phyloP scores from a whole-genome alignment of 2,113 vertebrate genomes.

The Orientallactaga bullata region DNA sequence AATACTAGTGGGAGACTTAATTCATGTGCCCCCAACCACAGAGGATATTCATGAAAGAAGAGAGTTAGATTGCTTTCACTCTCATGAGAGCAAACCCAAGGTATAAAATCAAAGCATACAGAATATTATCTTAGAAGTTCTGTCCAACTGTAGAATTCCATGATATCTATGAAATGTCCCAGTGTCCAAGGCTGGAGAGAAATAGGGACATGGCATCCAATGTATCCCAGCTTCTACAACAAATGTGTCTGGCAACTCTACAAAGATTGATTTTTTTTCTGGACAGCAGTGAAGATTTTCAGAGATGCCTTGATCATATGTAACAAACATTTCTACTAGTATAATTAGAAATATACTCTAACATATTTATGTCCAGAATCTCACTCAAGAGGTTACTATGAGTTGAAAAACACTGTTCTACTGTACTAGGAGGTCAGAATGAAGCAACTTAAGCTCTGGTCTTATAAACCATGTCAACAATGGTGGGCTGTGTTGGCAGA shows the following conservation, averaged over 20 bases:
- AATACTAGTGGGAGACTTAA: conserved; percentile 1
- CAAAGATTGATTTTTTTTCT: conserved; percentile 9
- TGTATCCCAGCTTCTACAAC: not conserved
- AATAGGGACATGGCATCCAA: not conserved
- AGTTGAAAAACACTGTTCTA: not conserved
- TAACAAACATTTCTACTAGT: conserved; percentile 6
- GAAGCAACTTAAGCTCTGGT: conserved; percentile 9
- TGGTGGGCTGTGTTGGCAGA: not conserved
- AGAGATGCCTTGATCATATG: not conserved
- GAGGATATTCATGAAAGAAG: not conserved
- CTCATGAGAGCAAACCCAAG: not conserved
- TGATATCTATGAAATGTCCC: not conserved
- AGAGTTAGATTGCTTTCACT: not conserved
- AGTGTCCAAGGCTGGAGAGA: not conserved
- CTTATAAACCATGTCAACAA: conserved; percentile 35
- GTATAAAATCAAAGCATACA: not conserved
- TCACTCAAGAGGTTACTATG: not conserved
- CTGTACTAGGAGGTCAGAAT: not conserved
- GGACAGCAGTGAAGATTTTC: conserved; percentile 5
- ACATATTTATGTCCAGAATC: not conserved
- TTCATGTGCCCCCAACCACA: not conserved
- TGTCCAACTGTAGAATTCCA: not conserved
- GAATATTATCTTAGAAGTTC: conserved; percentile 50
- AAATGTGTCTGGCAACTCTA: not conserved
- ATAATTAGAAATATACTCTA: conserved; percentile 41